A percentile compares a stretch with the other conserved stretches of the same genome.
phyloP scores from a whole-genome alignment of 2,797 vertebrate species.

The Poecile montanus region DNA sequence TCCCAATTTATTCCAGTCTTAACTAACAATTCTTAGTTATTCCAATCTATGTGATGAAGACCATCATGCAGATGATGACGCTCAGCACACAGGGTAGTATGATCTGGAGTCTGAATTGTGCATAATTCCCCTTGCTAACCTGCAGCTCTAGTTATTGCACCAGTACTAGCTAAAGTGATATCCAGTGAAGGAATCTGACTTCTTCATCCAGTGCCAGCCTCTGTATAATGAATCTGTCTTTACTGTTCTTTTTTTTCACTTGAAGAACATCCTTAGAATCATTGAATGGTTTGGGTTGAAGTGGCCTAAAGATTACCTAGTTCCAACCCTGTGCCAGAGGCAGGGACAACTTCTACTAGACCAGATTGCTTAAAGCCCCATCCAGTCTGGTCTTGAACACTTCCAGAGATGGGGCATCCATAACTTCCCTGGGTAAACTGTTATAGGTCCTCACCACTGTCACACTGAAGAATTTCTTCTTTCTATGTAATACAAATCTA shows the following conservation, averaged over 20 bases:
- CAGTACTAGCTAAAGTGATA: not conserved
- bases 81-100: rapidly evolving
- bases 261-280: not conserved
- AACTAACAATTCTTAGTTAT: not conserved
- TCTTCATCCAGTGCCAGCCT: not conserved
- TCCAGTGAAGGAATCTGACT: not conserved
- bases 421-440: not conserved
- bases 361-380: not conserved
- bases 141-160: not conserved
- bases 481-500: not conserved
- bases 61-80: not conserved
- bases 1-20: not conserved
- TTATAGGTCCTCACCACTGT: not conserved
- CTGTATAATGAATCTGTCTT: not conserved
- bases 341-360: not conserved
- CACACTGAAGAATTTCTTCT: not conserved
- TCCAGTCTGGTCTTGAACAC: too few relatives aligned
- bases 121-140: not conserved
- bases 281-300: not conserved
- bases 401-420: not conserved
- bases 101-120: not conserved
- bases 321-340: not conserved
- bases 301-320: not conserved
- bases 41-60: not conserved
- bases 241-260: not conserved